These are phyloP conservation scores for Caenorhabditis virilis DNA, from an alignment of 2,888 invertebrate species.

Conservation along the genomic window DNA sequence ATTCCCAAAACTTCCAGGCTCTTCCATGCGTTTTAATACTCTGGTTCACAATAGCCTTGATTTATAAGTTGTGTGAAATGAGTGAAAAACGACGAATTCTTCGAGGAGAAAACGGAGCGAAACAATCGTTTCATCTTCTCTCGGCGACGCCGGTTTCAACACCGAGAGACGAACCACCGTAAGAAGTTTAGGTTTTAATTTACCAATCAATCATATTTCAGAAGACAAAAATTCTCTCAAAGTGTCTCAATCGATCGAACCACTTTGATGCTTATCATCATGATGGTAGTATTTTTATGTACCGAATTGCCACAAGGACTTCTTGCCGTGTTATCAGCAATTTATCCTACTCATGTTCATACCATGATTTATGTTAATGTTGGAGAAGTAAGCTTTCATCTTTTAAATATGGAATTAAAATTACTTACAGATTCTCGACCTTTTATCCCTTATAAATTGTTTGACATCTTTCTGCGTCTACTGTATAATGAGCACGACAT, in stretches of 20 bases:
- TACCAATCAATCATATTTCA: slow-evolving; percentile 4
- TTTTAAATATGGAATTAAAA: not conserved
- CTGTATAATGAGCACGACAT: slow-evolving; percentile 54
- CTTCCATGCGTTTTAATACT: slow-evolving; percentile 54
- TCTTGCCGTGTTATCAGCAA: slow-evolving; percentile 54
- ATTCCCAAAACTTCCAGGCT: too few relatives aligned
- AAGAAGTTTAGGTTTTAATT: slow-evolving; percentile 1
- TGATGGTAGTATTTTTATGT: slow-evolving; percentile 55
- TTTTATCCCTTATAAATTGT: slow-evolving; percentile 57
- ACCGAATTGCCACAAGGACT: slow-evolving; percentile 60
- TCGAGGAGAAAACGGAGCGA: slow-evolving; percentile 32
- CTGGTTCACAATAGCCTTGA: slow-evolving; percentile 56
- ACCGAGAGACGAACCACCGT: slow-evolving; percentile 21
- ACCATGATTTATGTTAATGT: slow-evolving; percentile 55
- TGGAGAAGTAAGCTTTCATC: slow-evolving; percentile 37
- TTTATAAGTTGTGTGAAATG: slow-evolving; percentile 55
- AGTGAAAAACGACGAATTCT: slow-evolving; percentile 48
- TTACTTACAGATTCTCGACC: slow-evolving; percentile 43
- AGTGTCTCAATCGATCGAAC: slow-evolving; percentile 50
- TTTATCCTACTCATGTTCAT: slow-evolving; percentile 59
- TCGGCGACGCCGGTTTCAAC: slow-evolving; percentile 26
- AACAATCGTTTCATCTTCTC: slow-evolving; percentile 14
- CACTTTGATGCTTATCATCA: slow-evolving; percentile 57
- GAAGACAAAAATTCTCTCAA: slow-evolving; percentile 28
- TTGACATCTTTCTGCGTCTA: slow-evolving; percentile 56